Base-by-base conservation (phyloP, 2,797 vertebrate genomes). In the Neosalanx taihuensis region DNA sequence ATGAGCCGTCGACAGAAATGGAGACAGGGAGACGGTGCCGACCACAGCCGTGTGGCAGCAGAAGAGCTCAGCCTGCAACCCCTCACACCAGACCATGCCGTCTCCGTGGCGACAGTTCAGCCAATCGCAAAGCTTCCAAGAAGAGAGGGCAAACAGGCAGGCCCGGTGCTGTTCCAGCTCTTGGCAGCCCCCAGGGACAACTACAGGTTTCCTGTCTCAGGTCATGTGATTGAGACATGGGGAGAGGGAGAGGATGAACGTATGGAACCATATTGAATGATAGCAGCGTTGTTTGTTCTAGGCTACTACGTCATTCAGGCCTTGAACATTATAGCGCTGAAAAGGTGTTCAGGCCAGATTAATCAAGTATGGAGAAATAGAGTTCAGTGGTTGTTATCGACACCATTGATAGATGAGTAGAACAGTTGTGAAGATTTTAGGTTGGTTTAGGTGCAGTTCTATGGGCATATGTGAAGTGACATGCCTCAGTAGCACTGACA, bases 91-190 rank as follows among this genome's bases (percentile, higher is more conserved):
- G 51, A 30, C 68, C 33, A 41, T 20, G 35, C 15, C 26, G 64
- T 76, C 78, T 72, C 66, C 59, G 66, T 58, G 46, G 78, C 59
- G 69, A 76, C 61, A 61, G 60, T 59, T 70, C 62, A 72, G 69
- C 76, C 72, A 77, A 76, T 72, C 30, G 60, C 37, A 6, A 9
- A 20, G 57, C 61, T 65, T 73, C 69, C 60, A 53, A 64, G 68
- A 76, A 64, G 67, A 79, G 64, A 77, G 30, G 6, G 20, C 60
- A 67, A 37, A 57, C 37, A 78, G 46, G 37, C 72, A 41, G 67
- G 53, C 51, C 67, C 33, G 58, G 67, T 58, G 23, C 17, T 67
- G 5, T 56, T 63, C 63, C 33, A 15, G 35, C 12, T n/a, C n/a
- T 37, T 15, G 67, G 49, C 29, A 58, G 64, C 35, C 63, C 30